Evolutionary conservation across 2,113 vertebrate genomes (phyloP).

Genomic region (Butorides virescens): DNA sequence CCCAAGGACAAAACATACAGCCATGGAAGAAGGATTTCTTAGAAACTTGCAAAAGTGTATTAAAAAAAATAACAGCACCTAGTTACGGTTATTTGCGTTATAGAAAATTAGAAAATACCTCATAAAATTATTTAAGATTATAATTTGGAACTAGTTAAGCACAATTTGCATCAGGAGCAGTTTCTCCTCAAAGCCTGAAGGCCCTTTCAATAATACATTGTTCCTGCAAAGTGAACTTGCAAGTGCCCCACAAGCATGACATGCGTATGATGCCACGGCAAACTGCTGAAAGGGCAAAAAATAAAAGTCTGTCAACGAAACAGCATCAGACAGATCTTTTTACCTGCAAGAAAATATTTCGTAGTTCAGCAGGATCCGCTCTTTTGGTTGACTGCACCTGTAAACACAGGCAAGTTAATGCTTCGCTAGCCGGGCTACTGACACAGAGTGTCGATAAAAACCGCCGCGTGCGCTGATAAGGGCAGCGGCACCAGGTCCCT

Average conservation of each 20-base stretch:
- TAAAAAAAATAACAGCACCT: background rate
- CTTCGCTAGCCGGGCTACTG: background rate
- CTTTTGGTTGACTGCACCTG: slow-evolving; percentile 89
- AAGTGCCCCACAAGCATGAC: background rate
- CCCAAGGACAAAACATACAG: background rate
- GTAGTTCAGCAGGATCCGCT: slow-evolving; percentile 89
- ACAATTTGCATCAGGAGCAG: background rate
- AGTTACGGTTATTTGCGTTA: background rate
- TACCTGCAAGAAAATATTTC: slow-evolving; percentile 92
- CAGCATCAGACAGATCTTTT: slow-evolving; percentile 13
- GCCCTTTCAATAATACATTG: background rate
- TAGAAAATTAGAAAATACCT: background rate
- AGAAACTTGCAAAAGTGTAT: background rate
- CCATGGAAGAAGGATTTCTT: background rate
- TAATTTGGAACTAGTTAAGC: background rate
- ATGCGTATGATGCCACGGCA: rapidly evolving
- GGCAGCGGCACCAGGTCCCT: background rate
- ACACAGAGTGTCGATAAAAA: background rate
- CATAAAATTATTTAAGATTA: background rate
- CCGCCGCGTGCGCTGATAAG: background rate
- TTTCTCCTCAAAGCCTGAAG: background rate
- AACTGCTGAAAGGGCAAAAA: background rate
- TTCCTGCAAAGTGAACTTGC: background rate
- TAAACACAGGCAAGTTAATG: slow-evolving; percentile 40
- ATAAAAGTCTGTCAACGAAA: background rate